These are phyloP conservation scores for Rhinolophus ferrumequinum DNA, from an alignment of 2,113 vertebrate species.

Conservation along the genomic window DNA sequence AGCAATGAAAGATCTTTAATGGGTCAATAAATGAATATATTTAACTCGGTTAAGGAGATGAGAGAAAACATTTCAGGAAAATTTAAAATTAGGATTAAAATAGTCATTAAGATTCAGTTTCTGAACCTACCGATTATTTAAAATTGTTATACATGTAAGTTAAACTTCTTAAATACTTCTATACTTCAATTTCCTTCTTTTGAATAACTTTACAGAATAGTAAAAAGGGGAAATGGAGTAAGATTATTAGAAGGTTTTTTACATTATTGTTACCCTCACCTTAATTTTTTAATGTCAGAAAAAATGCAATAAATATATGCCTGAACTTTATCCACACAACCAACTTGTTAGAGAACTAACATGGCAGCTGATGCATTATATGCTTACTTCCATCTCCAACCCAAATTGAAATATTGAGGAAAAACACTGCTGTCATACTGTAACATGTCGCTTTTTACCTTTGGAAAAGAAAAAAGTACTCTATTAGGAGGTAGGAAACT, in stretches of 20 bases:
- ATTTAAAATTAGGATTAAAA: not conserved
- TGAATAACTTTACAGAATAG: not conserved
- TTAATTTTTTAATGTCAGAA: constrained; percentile 40
- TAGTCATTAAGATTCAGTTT: constrained; percentile 15
- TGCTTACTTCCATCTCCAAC: not conserved
- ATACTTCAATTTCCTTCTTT: not conserved
- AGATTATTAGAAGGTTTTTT: not conserved
- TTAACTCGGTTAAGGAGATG: not conserved
- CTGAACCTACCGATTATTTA: not conserved
- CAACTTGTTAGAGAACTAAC: constrained; percentile 7
- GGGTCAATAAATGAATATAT: constrained; percentile 17
- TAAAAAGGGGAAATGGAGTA: not conserved
- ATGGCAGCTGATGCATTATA: not conserved
- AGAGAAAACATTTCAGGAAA: not conserved
- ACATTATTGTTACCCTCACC: not conserved
- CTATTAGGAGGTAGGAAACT: not conserved
- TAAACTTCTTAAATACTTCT: constrained; percentile 31
- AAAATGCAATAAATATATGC: not conserved
- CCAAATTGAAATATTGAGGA: not conserved
- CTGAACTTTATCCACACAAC: not conserved
- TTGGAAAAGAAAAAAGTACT: not conserved
- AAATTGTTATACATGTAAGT: constrained; percentile 23
- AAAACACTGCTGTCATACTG: not conserved
- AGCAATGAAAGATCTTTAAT: not conserved
- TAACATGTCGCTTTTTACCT: not conserved